These are phyloP conservation scores for Phrynocephalus versicolor DNA, from an alignment of 2,113 vertebrate genomes.

Conservation along the genomic window DNA sequence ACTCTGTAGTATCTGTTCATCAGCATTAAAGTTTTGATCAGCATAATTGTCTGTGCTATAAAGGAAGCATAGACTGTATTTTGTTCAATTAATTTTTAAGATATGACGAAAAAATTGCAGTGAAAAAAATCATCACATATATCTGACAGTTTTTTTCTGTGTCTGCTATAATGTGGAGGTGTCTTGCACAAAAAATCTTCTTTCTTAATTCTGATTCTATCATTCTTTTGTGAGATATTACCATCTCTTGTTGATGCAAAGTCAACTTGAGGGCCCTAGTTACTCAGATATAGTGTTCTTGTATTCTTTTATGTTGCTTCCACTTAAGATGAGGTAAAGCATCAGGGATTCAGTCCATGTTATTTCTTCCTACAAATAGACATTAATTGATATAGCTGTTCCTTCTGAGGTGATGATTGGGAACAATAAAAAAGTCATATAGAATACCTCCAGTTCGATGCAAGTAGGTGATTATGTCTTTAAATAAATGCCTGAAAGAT, in stretches of 20 bases:
- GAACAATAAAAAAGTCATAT: not conserved
- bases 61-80: not conserved
- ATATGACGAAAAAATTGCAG: constrained; percentile 35
- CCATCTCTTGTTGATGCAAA: constrained; percentile 27
- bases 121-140: constrained; percentile 7
- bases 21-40: constrained; percentile 52
- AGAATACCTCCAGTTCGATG: not conserved
- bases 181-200: constrained; percentile 46
- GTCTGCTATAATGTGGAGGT: not conserved
- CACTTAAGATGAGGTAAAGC: not conserved
- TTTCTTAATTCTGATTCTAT: constrained; percentile 52
- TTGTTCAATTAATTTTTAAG: constrained; percentile 4
- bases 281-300: not conserved
- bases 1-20: constrained; percentile 34
- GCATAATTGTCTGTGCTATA: constrained; percentile 45
- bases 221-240: constrained; percentile 50
- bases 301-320: not conserved
- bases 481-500: not conserved
- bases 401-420: not conserved
- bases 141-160: constrained; percentile 27
- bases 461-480: not conserved
- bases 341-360: not conserved
- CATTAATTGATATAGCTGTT: not conserved
- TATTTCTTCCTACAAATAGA: not conserved
- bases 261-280: constrained; percentile 39